Evolutionary conservation across 2,888 invertebrate genomes (phyloP).

Genomic region (Monochamus alternatus): DNA sequence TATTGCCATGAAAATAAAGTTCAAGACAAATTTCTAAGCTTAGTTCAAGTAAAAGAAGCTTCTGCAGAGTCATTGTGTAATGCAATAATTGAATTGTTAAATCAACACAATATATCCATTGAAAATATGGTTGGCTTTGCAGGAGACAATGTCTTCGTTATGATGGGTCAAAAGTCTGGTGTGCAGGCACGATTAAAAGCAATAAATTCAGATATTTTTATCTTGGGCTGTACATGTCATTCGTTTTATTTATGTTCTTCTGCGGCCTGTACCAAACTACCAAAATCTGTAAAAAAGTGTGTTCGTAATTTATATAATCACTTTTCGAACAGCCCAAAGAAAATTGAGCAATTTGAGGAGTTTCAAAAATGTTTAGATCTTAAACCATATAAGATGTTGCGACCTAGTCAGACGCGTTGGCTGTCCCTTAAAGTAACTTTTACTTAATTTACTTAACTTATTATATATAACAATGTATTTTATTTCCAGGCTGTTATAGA

Average conservation of each 20-base stretch:
- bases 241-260: slow-evolving; percentile 1
- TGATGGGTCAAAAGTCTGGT: slow-evolving; percentile 5
- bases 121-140: background rate
- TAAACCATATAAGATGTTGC: background rate
- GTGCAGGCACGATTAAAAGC: background rate
- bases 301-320: background rate
- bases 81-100: too few species aligned
- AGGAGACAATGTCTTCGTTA: background rate
- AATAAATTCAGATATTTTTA: background rate
- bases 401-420: slow-evolving; percentile 3
- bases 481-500: slow-evolving; percentile 1
- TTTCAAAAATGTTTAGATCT: background rate
- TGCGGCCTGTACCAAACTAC: background rate
- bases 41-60: too few species aligned
- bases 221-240: slow-evolving; percentile 1
- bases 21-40: too few species aligned
- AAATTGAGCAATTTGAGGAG: slow-evolving; percentile 2
- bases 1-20: too few species aligned
- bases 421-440: background rate
- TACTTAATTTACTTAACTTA: background rate
- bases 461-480: background rate
- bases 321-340: slow-evolving; percentile 3
- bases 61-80: too few species aligned
- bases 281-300: background rate
- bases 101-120: background rate